Evolutionary conservation across 2,113 vertebrate genomes (phyloP).

Genomic region (Menura novaehollandiae): DNA sequence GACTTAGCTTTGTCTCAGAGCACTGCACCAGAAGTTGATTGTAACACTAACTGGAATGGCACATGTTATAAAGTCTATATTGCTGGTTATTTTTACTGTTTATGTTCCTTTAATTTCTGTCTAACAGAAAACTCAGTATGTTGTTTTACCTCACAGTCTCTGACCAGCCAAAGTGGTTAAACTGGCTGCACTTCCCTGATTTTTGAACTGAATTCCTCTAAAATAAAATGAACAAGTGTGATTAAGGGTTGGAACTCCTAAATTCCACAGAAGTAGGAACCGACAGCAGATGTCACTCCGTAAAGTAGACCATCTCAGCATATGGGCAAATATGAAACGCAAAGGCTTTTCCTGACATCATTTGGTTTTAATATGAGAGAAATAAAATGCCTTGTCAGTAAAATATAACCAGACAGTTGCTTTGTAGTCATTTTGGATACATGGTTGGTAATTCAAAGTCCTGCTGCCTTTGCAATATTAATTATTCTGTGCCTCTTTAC

Average conservation of each 20-base stretch:
- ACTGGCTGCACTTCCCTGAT: slow-evolving; percentile 25
- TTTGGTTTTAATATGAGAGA: slow-evolving; percentile 67
- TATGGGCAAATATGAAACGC: slow-evolving; percentile 66
- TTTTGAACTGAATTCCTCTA: slow-evolving; percentile 43
- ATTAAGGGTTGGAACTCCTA: slow-evolving; percentile 56
- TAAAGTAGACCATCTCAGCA: slow-evolving; percentile 56
- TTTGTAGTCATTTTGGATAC: slow-evolving; percentile 44
- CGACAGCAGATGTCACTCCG: slow-evolving; percentile 64
- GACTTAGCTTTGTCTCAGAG: slow-evolving; percentile 1
- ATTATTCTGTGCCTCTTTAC: slow-evolving; percentile 38
- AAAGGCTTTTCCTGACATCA: slow-evolving; percentile 61
- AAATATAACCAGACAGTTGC: slow-evolving; percentile 60
- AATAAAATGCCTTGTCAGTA: slow-evolving; percentile 57
- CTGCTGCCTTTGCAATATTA: slow-evolving; percentile 58
- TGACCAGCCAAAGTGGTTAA: slow-evolving; percentile 2
- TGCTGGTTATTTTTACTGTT: background rate
- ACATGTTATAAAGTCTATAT: background rate
- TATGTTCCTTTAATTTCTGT: slow-evolving; percentile 14
- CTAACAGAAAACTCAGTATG: slow-evolving; percentile 48
- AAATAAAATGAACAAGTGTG: slow-evolving; percentile 63
- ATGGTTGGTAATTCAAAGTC: slow-evolving; percentile 34
- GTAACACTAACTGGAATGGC: background rate
- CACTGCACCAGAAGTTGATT: background rate
- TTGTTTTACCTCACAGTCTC: slow-evolving; percentile 39
- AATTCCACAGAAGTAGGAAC: slow-evolving; percentile 41